Base-by-base conservation (phyloP, 2,797 vertebrate genomes). In the Lagothrix lagotricha region DNA sequence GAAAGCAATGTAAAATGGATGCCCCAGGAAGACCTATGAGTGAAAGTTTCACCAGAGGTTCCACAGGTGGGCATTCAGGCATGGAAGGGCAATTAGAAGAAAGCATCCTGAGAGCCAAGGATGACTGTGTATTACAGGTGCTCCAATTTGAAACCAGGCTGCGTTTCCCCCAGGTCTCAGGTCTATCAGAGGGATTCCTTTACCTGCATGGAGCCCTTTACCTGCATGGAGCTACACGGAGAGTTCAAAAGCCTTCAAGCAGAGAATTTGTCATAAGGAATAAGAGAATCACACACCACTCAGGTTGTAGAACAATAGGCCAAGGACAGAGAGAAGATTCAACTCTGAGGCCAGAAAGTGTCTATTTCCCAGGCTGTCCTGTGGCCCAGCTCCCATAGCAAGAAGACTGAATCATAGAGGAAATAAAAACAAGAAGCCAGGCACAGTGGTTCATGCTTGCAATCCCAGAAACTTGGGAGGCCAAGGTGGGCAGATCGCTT, bases 51-150 rank as follows among this genome's bases (percentile, higher is more conserved):
- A 39, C 67, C 7, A 61, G 70, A 22, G 33, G 28, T 8, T 5
- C 44, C 39, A 1, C 7, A 48, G 11, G 12, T 8, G 24, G 54
- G 7, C 3, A 7, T 48, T 30, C 10, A 61, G 79, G 39, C 61
- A 28, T 15, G 33, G n/a, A 30, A 48, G 28, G 57, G 41, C 52
- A 54, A 12, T n/a, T 26, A 75, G 39, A 26, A 26, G 19, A 4
- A 50, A 58, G 22, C 8, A 15, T 26, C 9, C 1, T 5, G 67
- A 26, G 50, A 33, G 48, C 44, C 22, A 46, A 44, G 17, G 11
- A 1, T 0, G 39, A 28, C 26, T 88, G 44, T 30, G 46, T 4
- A 4, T 17, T 15, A 10, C 3, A 5, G 12, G 26, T 20, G 1
- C 67, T 28, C 9, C 11, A 1, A 17, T 58, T 2, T 5, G 22